Percentiles rank a stretch among this genome's conserved stretches.
phyloP scores from a whole-genome alignment of 2,113 vertebrate genomes.

The Rhagologus leucostigma region DNA sequence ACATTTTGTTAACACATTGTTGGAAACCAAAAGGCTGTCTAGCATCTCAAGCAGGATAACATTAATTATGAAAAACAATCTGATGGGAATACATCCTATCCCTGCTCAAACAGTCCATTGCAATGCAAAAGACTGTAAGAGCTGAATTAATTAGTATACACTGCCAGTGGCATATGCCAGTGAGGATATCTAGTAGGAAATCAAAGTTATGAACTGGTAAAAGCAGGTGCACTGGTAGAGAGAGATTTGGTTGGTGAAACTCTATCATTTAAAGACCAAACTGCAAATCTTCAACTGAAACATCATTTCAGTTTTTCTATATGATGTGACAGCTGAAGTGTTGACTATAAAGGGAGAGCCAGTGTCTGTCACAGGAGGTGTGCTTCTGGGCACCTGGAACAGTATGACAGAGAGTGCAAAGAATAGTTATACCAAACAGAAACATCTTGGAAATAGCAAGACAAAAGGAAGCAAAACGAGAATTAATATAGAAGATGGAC shows the following conservation, averaged over 20 bases:
- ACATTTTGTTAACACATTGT: background rate
- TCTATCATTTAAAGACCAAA: background rate
- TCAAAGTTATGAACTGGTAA: background rate
- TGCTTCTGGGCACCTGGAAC: background rate
- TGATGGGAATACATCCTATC: background rate
- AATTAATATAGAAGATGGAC: background rate
- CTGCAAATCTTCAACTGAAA: background rate
- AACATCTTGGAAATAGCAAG: background rate
- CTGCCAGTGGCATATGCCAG: background rate
- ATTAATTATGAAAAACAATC: background rate
- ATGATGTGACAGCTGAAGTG: background rate
- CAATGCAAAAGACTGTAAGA: background rate
- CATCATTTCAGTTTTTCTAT: background rate
- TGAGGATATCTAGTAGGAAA: background rate
- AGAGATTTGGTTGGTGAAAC: background rate
- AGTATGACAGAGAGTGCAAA: background rate
- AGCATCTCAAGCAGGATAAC: background rate
- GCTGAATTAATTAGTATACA: background rate
- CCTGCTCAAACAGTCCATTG: background rate
- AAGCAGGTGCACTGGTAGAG: background rate
- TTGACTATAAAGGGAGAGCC: background rate
- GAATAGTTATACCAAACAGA: background rate
- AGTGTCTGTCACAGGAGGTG: background rate
- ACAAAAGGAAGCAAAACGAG: background rate
- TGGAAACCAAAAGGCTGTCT: background rate